Conservation (phyloP, 1,140 invertebrate species). For the Eubasilissa regina region DNA sequence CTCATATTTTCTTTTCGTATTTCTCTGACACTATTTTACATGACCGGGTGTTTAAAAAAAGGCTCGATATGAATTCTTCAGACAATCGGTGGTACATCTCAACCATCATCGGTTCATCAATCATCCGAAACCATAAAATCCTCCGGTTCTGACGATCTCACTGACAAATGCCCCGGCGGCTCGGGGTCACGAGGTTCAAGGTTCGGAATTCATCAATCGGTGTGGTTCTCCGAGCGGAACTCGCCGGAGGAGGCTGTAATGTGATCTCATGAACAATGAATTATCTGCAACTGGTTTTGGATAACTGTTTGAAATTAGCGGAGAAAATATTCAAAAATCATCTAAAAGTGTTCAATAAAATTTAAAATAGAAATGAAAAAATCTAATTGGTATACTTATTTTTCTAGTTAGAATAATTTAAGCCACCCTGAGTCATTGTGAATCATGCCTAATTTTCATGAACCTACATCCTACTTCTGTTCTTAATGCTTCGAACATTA, state of each 20-base stretch:
- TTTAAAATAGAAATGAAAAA: background rate
- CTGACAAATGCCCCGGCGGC: constrained; percentile 47
- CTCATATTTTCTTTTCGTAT: no score
- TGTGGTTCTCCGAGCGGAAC: constrained; percentile 8
- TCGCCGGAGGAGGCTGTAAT: background rate
- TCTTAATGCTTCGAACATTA: no score
- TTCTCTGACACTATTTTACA: no score
- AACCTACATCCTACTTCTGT: no score
- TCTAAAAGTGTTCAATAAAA: background rate
- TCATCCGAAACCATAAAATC: constrained; percentile 29
- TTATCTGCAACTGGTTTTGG: background rate
- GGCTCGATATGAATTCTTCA: constrained; percentile 6
- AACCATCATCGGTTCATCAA: constrained; percentile 41
- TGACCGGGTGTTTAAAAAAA: background rate
- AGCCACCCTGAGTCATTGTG: no score
- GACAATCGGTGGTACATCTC: constrained; percentile 33
- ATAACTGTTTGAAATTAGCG: background rate
- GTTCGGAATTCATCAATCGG: constrained; percentile 40
- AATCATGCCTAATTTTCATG: no score
- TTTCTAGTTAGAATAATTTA: no score
- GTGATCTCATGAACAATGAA: constrained; percentile 15
- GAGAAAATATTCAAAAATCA: background rate
- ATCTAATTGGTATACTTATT: no score
- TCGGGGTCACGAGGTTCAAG: constrained; percentile 48
- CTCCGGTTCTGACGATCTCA: constrained; percentile 42